These are phyloP conservation scores for Stichodactyla helianthus DNA, from an alignment of 64 coral and sea anemone species.

Conservation along the genomic window DNA sequence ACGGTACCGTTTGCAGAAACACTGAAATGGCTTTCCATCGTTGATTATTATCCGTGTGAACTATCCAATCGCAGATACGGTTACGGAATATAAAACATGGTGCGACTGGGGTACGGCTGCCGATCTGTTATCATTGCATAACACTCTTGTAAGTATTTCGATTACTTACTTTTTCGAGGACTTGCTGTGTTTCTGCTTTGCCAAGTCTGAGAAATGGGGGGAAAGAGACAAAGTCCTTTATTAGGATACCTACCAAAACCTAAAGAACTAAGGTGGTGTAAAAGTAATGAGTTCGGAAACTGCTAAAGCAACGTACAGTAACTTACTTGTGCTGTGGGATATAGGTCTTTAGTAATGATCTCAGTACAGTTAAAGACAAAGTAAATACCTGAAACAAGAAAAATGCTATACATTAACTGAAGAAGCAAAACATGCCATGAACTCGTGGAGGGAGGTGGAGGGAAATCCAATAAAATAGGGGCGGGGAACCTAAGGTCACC, in stretches of 20 bases:
- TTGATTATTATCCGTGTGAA: no score
- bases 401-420: neutral
- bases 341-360: slow-evolving; percentile 64
- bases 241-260: no score
- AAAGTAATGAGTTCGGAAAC: no score
- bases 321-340: slow-evolving; percentile 66
- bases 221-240: neutral
- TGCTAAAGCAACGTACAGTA: neutral
- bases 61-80: no score
- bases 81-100: neutral
- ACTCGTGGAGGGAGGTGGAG: no score
- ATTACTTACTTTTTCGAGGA: slow-evolving; percentile 38
- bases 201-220: slow-evolving; percentile 46
- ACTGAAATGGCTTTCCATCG: no score
- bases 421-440: no score
- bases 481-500: no score
- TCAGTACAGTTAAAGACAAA: slow-evolving; percentile 35
- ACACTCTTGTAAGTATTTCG: no score
- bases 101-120: neutral
- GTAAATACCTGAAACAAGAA: slow-evolving; percentile 48
- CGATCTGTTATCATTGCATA: neutral
- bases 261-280: no score
- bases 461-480: no score
- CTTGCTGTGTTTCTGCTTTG: slow-evolving; percentile 78
- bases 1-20: no score